These are phyloP conservation scores for Ammodytes marinus DNA, from an alignment of 2,113 vertebrate species.

Conservation along the genomic window DNA sequence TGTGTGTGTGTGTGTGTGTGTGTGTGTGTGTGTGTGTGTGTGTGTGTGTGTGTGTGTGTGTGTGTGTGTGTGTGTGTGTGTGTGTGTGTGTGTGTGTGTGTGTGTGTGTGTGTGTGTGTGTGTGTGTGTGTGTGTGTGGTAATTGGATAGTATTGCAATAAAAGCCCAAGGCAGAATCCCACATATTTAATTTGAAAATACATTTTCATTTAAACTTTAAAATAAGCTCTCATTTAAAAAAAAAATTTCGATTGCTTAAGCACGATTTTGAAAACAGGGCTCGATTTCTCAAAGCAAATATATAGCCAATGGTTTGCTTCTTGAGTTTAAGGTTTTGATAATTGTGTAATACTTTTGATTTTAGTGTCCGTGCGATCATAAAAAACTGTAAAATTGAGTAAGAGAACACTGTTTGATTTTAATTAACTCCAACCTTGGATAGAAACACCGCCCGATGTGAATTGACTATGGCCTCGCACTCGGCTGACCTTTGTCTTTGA, in stretches of 20 bases:
- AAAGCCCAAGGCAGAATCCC: constrained; percentile 20
- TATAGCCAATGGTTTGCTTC: too few species aligned
- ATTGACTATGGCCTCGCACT: constrained; percentile 8
- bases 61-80: neutral
- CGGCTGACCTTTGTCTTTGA: constrained; percentile 22
- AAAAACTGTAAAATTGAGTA: neutral
- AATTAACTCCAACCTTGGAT: constrained; percentile 41
- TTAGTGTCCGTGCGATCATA: too few species aligned
- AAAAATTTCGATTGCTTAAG: too few species aligned
- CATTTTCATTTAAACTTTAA: constrained; percentile 28
- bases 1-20: neutral
- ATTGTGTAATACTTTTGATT: too few species aligned
- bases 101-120: neutral
- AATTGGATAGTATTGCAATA: constrained; percentile 36
- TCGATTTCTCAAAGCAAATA: too few species aligned
- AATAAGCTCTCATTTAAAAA: constrained; percentile 12
- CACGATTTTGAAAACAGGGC: too few species aligned
- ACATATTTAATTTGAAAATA: constrained; percentile 29
- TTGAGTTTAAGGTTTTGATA: too few species aligned
- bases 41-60: neutral
- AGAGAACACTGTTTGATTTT: constrained; percentile 33
- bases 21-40: neutral
- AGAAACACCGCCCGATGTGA: constrained; percentile 14
- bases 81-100: constrained; percentile 11
- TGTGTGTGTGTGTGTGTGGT: constrained; percentile 16